These are phyloP conservation scores for Drosophila serrata DNA, from an alignment of 1,140 invertebrate species.

Conservation along the genomic window DNA sequence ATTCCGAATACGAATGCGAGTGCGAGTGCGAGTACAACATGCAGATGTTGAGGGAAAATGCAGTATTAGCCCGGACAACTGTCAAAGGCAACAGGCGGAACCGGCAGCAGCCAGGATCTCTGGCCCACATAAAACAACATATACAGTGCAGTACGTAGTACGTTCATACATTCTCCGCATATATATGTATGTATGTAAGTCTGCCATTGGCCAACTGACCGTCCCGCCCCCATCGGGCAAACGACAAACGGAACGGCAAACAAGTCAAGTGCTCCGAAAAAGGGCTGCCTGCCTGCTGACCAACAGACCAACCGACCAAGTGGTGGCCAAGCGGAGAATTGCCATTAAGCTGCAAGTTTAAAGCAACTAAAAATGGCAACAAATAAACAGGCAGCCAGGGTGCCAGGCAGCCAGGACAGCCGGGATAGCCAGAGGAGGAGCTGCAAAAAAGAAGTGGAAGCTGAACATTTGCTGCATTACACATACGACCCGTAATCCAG, in stretches of 20 bases:
- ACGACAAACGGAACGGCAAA: slow-evolving; percentile 57
- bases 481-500: slow-evolving; percentile 72
- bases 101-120: slow-evolving; percentile 29
- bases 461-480: slow-evolving; percentile 46
- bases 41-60: slow-evolving; percentile 39
- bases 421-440: slow-evolving; percentile 1
- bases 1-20: slow-evolving; percentile 6
- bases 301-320: neutral
- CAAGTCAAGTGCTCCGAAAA: slow-evolving; percentile 61
- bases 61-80: slow-evolving; percentile 59
- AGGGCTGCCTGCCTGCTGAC: slow-evolving; percentile 8
- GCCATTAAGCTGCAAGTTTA: slow-evolving; percentile 80
- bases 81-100: slow-evolving; percentile 68
- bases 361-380: slow-evolving; percentile 78
- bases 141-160: slow-evolving; percentile 14
- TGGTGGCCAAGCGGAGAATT: slow-evolving; percentile 69
- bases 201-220: slow-evolving; percentile 49
- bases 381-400: slow-evolving; percentile 66
- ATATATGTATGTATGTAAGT: slow-evolving; percentile 2
- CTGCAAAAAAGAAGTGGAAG: slow-evolving; percentile 12
- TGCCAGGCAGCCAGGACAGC: neutral
- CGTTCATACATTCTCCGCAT: slow-evolving; percentile 14
- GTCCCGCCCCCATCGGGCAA: slow-evolving; percentile 28
- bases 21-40: slow-evolving; percentile 24
- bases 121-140: slow-evolving; percentile 47